A percentile compares a stretch with the other conserved stretches of the same genome.
Conservation (phyloP, 2,888 invertebrate species). For the Drosophila percnosoma region DNA sequence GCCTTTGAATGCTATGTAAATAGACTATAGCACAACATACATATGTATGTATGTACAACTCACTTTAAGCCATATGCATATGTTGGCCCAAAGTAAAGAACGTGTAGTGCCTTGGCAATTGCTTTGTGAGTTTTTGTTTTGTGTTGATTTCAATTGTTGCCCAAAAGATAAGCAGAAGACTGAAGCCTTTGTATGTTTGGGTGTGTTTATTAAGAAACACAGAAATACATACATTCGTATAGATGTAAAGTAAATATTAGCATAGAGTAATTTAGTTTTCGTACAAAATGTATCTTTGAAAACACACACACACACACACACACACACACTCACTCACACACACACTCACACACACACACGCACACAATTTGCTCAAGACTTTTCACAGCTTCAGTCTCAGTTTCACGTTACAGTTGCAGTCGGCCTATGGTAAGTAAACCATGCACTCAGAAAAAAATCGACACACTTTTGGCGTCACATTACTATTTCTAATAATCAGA, state of each 20-base stretch:
- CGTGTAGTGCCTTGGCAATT: slow-evolving; percentile 55
- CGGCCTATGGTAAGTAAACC: slow-evolving; percentile 47
- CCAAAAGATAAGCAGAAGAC: slow-evolving; percentile 26
- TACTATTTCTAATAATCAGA: background rate
- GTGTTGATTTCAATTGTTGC: slow-evolving; percentile 67
- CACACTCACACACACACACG: slow-evolving; percentile 3
- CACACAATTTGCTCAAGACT: slow-evolving; percentile 68
- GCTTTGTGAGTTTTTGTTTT: slow-evolving; percentile 61
- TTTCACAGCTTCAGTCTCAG: slow-evolving; percentile 52
- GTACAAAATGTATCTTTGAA: slow-evolving; percentile 56
- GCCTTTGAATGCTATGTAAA: slow-evolving; percentile 36
- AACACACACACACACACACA: slow-evolving; percentile 23
- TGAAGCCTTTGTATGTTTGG: background rate
- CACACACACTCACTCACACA: background rate
- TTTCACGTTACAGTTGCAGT: slow-evolving; percentile 28
- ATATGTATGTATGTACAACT: background rate
- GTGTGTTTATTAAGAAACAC: slow-evolving; percentile 5
- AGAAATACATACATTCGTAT: slow-evolving; percentile 3
- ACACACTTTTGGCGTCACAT: background rate
- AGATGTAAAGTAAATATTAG: slow-evolving; percentile 66
- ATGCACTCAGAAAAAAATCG: slow-evolving; percentile 5
- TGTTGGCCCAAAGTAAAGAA: slow-evolving; percentile 43
- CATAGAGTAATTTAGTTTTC: slow-evolving; percentile 77
- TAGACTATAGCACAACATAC: background rate
- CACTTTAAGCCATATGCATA: slow-evolving; percentile 16